Percentiles rank a stretch among this genome's conserved stretches.
These are phyloP conservation scores for Brachionus paranguensis DNA, from an alignment of 1,140 invertebrate genomes.

Conservation along the genomic window DNA sequence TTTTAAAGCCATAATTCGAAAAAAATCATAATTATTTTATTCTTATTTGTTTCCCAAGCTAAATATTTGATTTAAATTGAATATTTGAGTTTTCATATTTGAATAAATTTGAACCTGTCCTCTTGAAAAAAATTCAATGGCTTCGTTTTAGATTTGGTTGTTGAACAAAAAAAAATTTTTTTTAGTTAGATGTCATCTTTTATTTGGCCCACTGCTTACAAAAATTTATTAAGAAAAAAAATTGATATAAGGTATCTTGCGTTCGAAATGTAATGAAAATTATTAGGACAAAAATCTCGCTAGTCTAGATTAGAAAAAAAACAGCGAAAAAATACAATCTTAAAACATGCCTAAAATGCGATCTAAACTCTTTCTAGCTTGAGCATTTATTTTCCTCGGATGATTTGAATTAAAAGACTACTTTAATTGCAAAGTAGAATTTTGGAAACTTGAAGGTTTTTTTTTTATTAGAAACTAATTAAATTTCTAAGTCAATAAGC, in stretches of 20 bases:
- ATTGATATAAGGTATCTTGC: neutral
- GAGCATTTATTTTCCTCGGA: neutral
- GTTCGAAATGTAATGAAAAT: neutral
- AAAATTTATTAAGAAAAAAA: neutral
- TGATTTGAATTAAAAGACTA: neutral
- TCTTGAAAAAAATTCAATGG: neutral
- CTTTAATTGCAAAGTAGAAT: too few species aligned
- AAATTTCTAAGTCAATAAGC: neutral
- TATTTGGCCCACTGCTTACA: neutral
- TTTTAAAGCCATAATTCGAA: neutral
- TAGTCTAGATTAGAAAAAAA: too few species aligned
- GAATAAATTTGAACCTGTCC: neutral
- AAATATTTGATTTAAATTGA: conserved; percentile 1
- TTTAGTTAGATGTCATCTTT: neutral
- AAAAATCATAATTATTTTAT: neutral
- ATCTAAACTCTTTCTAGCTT: neutral
- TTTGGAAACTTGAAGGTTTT: neutral
- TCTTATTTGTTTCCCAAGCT: neutral
- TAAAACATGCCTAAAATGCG: too few species aligned
- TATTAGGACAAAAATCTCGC: neutral
- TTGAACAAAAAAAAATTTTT: neutral
- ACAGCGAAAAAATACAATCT: too few species aligned
- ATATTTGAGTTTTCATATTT: neutral
- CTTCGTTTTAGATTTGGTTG: neutral
- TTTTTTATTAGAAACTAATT: neutral